phyloP scores from a whole-genome alignment of 2,797 vertebrate species.

The Bradypodion pumilum region DNA sequence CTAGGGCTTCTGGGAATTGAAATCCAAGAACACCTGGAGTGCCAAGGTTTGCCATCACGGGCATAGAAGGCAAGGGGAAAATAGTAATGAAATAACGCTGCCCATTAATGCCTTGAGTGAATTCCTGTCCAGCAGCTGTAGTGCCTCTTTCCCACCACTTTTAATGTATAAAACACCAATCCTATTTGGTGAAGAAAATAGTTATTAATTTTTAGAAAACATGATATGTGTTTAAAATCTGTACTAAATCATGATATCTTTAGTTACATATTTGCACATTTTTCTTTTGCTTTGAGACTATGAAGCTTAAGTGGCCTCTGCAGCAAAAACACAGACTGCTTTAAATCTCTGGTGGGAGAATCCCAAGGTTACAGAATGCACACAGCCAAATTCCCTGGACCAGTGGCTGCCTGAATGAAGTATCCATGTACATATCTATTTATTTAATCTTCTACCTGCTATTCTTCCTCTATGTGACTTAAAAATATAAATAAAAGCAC shows the following conservation, averaged over 20 bases:
- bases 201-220: conserved; percentile 6
- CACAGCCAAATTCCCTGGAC: too few relatives aligned
- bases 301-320: background rate
- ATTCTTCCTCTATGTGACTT: too few relatives aligned
- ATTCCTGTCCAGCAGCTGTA: conserved; percentile 40
- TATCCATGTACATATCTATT: too few relatives aligned
- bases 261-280: background rate
- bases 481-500: too few relatives aligned
- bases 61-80: background rate
- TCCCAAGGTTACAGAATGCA: too few relatives aligned
- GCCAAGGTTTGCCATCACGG: too few relatives aligned
- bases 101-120: conserved; percentile 50
- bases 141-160: conserved; percentile 28
- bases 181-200: conserved; percentile 27
- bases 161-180: conserved; percentile 1
- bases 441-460: too few relatives aligned
- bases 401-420: background rate
- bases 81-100: conserved; percentile 52
- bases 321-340: background rate
- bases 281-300: background rate
- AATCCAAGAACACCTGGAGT: too few relatives aligned
- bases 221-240: background rate
- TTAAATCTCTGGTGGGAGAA: background rate
- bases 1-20: too few relatives aligned
- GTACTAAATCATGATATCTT: conserved; percentile 2